Evolutionary conservation across 2,888 invertebrate genomes (phyloP).

Genomic region (Phalangium opilio): DNA sequence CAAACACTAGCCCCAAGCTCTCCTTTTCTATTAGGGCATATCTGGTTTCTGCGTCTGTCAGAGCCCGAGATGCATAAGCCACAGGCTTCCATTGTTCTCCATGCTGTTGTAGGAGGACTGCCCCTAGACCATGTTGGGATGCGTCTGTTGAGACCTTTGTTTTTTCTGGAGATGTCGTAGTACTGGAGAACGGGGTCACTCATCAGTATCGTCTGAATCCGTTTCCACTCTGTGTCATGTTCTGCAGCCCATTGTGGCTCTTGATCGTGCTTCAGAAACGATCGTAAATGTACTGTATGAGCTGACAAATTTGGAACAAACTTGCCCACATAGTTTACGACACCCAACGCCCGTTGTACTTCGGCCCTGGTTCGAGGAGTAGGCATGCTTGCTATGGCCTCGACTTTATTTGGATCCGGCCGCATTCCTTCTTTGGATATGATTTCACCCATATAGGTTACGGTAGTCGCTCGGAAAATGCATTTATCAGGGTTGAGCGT

Average conservation of each 20-base stretch:
- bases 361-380: conserved; percentile 1
- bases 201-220: conserved; percentile 13
- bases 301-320: neutral
- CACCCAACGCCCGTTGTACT: neutral
- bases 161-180: conserved; percentile 23
- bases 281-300: neutral
- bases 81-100: neutral
- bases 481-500: conserved; percentile 3
- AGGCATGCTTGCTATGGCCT: conserved; percentile 1
- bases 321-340: neutral
- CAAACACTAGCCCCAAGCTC: neutral
- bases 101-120: neutral
- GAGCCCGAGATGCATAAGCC: neutral
- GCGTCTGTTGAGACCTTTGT: conserved; percentile 1
- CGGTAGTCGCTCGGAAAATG: neutral
- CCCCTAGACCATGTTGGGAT: neutral
- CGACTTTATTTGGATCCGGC: conserved; percentile 3
- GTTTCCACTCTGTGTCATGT: conserved; percentile 1
- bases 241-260: neutral
- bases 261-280: neutral
- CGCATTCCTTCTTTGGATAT: conserved; percentile 4
- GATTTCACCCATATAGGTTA: conserved; percentile 8
- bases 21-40: neutral
- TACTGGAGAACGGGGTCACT: conserved; percentile 24
- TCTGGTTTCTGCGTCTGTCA: neutral